phyloP scores from a whole-genome alignment of 2,888 invertebrate species.

The Sarcophaga rosellei region DNA sequence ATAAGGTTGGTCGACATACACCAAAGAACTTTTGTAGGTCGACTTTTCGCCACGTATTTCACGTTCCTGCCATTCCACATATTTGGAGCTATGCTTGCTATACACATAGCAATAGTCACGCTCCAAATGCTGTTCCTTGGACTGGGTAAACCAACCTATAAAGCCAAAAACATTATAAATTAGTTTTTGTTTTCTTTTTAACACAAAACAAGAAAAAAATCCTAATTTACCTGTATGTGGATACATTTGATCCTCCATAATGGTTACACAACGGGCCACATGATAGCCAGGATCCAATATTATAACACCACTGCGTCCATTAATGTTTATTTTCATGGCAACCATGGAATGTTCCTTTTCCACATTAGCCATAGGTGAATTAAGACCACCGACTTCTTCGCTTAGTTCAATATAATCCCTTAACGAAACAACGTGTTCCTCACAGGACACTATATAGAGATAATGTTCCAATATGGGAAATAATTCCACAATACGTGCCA shows the following conservation, averaged over 20 bases:
- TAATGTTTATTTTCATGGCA: constrained; percentile 88
- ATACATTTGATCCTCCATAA: constrained; percentile 92
- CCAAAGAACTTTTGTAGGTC: constrained; percentile 86
- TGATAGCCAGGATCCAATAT: constrained; percentile 96
- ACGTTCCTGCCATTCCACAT: constrained; percentile 92
- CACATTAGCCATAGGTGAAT: constrained; percentile 81
- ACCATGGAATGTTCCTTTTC: constrained; percentile 95
- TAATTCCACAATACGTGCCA: constrained; percentile 86
- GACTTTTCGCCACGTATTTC: constrained; percentile 87
- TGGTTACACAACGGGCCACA: constrained; percentile 91
- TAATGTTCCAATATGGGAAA: constrained; percentile 86
- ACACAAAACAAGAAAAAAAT: neutral
- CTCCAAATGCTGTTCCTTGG: constrained; percentile 87
- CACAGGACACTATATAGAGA: constrained; percentile 91
- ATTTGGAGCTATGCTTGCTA: constrained; percentile 86
- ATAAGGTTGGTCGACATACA: constrained; percentile 91
- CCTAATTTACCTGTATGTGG: constrained; percentile 89
- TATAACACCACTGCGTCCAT: constrained; percentile 88
- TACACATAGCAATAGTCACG: constrained; percentile 93
- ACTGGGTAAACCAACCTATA: constrained; percentile 91
- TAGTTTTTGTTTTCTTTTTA: constrained; percentile 83
- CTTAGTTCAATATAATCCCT: constrained; percentile 83
- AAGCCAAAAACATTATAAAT: constrained; percentile 1
- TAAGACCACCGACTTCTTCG: constrained; percentile 82
- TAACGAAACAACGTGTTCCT: constrained; percentile 88